phyloP scores from a whole-genome alignment of 2,888 invertebrate genomes.

The Azorinus chamasolen region DNA sequence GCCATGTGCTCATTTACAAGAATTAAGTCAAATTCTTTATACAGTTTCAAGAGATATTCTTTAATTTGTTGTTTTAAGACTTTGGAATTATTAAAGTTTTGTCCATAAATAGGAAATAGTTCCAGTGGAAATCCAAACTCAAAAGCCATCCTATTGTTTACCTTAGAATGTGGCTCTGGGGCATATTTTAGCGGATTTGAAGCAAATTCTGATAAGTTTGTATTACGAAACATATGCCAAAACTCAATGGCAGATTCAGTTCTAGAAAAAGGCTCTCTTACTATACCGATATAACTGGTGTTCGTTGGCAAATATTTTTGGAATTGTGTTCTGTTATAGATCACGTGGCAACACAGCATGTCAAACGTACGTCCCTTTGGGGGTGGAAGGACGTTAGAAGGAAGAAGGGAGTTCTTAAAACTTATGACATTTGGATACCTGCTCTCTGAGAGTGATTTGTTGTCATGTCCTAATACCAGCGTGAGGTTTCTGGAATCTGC shows the following conservation, averaged over 20 bases:
- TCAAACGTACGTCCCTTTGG: slow-evolving; percentile 63
- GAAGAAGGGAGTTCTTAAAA: slow-evolving; percentile 35
- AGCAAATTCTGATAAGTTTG: slow-evolving; percentile 54
- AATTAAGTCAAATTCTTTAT: slow-evolving; percentile 62
- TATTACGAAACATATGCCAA: slow-evolving; percentile 17
- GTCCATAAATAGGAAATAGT: slow-evolving; percentile 37
- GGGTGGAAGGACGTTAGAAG: slow-evolving; percentile 54
- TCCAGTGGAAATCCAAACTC: slow-evolving; percentile 57
- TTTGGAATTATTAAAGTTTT: slow-evolving; percentile 10
- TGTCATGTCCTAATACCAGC: too few species aligned
- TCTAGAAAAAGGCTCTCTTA: slow-evolving; percentile 69
- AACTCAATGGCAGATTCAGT: slow-evolving; percentile 66
- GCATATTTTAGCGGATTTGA: slow-evolving; percentile 64
- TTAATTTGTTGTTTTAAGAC: slow-evolving; percentile 39
- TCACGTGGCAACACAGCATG: slow-evolving; percentile 72
- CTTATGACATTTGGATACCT: slow-evolving; percentile 64
- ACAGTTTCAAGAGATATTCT: slow-evolving; percentile 38
- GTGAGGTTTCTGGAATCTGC: too few species aligned
- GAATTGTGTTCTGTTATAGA: slow-evolving; percentile 62
- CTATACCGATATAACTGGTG: slow-evolving; percentile 67
- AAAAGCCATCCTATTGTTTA: slow-evolving; percentile 67
- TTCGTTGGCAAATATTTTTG: slow-evolving; percentile 57
- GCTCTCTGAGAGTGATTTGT: too few species aligned
- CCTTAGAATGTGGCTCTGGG: slow-evolving; percentile 38
- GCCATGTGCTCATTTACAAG: slow-evolving; percentile 67